Evolutionary conservation across 2,113 vertebrate genomes (phyloP), one percentile per base, ranked within the genome.

Genomic region (Nyctibius bracteatus): DNA sequence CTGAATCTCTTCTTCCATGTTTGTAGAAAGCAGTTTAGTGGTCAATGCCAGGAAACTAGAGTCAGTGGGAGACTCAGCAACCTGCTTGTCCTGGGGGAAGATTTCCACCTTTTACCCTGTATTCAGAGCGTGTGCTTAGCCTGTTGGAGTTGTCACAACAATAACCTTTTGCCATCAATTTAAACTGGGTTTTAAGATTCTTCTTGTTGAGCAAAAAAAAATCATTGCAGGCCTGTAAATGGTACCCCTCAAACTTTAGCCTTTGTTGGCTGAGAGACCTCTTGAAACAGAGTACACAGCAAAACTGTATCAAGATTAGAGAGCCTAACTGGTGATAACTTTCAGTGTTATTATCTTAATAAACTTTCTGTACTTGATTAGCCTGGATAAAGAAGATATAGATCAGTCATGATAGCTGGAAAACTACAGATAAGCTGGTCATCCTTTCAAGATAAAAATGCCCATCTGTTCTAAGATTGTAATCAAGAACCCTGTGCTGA

Each of bases 321-420:
- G 81, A 97, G 71, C 63, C 71, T 90, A 94, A 30, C 51, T 88
- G 95, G 81, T 72, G 98, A 97, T 98, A 96, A 96, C 91, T 97
- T 96, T 83, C 33, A 91, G 75, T 91, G 93, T 98, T 98, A 98
- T 92, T 93, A 97, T 98, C 98, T 98, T 98, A 98, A 98, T 98
- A 98, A 98, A 98, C 96, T 96, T 98, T 98, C 96, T 96, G 94
- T 96, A 97, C 97, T 98, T 98, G 97, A 98, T 98, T 98, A 97
- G 89, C 86, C 78, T 68, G 91, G 98, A 98, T 98, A 98, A 98
- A 90, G 94, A 93, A 97, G 97, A 97, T 97, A 97, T 39, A 94
- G 77, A 98, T 98, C 97, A 97, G 91, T 92, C 85, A 90, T 95
- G 98, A 97, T 96, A 96, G 90, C 97, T 94, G 96, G 55, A 67